A percentile compares a stretch with the other conserved stretches of the same genome.
Evolutionary conservation across 64 coral and sea anemone genomes (phyloP).

Genomic region (Montipora cactus): DNA sequence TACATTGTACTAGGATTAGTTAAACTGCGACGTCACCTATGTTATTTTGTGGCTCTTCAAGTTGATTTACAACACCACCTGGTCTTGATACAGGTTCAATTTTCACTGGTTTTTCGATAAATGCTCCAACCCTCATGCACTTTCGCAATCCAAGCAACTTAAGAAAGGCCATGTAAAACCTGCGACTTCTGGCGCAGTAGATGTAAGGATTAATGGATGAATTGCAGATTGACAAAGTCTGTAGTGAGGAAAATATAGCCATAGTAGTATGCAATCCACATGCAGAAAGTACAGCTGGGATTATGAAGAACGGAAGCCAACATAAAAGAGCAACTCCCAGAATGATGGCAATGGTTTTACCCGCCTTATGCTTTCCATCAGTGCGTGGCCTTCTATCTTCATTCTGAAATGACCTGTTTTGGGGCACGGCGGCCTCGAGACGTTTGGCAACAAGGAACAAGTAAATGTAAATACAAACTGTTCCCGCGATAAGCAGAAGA

Average conservation of each 20-base stretch:
- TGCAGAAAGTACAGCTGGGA: neutral
- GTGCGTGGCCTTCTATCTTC: neutral
- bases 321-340: conserved; percentile 3
- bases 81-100: neutral
- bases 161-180: conserved; percentile 6
- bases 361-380: neutral
- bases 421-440: neutral
- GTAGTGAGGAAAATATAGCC: neutral
- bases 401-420: neutral
- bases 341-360: conserved; percentile 31
- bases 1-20: no score
- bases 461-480: conserved; percentile 12
- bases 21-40: neutral
- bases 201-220: conserved; percentile 44
- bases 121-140: neutral
- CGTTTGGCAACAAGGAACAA: conserved; percentile 11
- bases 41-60: neutral
- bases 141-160: neutral
- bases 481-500: neutral
- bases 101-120: neutral
- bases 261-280: neutral
- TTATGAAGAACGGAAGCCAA: conserved; percentile 16
- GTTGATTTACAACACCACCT: neutral
- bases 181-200: conserved; percentile 25
- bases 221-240: conserved; percentile 11